phyloP scores from a whole-genome alignment of 2,888 invertebrate genomes.

The Geophilus truncorum region DNA sequence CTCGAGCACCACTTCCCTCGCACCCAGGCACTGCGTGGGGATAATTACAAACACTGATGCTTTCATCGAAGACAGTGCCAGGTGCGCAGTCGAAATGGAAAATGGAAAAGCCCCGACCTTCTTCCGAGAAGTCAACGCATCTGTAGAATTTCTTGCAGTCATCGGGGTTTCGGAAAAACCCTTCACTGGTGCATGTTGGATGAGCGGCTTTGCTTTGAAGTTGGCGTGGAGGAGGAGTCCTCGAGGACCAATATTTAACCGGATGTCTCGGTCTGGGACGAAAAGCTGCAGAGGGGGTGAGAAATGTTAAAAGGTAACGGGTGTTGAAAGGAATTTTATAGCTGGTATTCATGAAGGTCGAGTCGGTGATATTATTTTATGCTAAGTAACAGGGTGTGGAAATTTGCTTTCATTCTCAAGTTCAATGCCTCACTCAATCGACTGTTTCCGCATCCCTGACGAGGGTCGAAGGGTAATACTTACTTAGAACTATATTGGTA shows the following conservation, averaged over 20 bases:
- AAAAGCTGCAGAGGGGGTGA: not conserved
- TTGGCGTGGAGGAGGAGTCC: not conserved
- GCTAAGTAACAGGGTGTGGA: not conserved
- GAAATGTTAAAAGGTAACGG: not conserved
- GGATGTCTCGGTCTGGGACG: not conserved
- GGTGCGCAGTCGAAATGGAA: conserved; percentile 41
- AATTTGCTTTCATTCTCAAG: not conserved
- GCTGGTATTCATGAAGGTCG: not conserved
- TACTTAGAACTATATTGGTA: not conserved
- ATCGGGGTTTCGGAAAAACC: conserved; percentile 42
- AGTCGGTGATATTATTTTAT: not conserved
- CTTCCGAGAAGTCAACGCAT: conserved; percentile 35
- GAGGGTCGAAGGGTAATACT: not conserved
- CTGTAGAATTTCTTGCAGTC: conserved; percentile 43
- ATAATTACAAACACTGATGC: conserved; percentile 40
- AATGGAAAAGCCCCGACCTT: not conserved
- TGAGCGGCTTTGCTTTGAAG: not conserved
- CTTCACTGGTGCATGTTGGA: conserved; percentile 37
- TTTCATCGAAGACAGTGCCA: conserved; percentile 41
- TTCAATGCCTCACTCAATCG: not conserved
- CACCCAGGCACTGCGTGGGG: conserved; percentile 33
- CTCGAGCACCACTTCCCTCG: not conserved
- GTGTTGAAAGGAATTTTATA: not conserved
- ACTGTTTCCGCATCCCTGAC: not conserved
- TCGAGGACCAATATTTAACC: not conserved